Evolutionary conservation across 1,140 invertebrate genomes (phyloP).

Genomic region (Calephelis virginiensis): DNA sequence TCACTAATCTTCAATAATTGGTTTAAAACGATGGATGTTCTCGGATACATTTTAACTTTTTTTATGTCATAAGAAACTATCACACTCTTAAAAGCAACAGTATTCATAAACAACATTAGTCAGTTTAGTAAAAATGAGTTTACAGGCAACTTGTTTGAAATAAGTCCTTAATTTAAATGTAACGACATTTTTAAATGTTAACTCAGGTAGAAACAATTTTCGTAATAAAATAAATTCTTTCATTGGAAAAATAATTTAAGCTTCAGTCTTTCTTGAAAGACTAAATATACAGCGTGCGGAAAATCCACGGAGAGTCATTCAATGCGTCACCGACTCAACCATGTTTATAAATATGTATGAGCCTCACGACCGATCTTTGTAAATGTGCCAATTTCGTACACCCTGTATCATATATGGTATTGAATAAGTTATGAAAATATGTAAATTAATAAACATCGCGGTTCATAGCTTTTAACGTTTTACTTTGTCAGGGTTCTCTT

Average conservation of each 20-base stretch:
- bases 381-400: conserved; percentile 45
- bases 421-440: conserved; percentile 37
- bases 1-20: too few species aligned
- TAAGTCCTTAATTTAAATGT: too few species aligned
- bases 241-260: conserved; percentile 15
- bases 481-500: too few species aligned
- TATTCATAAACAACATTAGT: too few species aligned
- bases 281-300: conserved; percentile 40
- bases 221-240: too few species aligned
- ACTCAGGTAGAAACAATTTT: too few species aligned
- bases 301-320: conserved; percentile 43
- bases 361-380: conserved; percentile 42
- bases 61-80: too few species aligned
- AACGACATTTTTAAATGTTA: too few species aligned
- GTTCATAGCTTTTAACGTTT: conserved; percentile 2
- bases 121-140: background rate
- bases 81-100: too few species aligned
- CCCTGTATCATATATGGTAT: conserved; percentile 36
- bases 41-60: too few species aligned
- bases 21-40: too few species aligned
- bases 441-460: conserved; percentile 32
- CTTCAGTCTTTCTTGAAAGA: conserved; percentile 30
- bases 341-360: conserved; percentile 58
- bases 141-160: too few species aligned
- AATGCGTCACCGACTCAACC: conserved; percentile 44